These are phyloP conservation scores for Andricus quercusramuli DNA, from an alignment of 2,888 invertebrate genomes.

Conservation along the genomic window DNA sequence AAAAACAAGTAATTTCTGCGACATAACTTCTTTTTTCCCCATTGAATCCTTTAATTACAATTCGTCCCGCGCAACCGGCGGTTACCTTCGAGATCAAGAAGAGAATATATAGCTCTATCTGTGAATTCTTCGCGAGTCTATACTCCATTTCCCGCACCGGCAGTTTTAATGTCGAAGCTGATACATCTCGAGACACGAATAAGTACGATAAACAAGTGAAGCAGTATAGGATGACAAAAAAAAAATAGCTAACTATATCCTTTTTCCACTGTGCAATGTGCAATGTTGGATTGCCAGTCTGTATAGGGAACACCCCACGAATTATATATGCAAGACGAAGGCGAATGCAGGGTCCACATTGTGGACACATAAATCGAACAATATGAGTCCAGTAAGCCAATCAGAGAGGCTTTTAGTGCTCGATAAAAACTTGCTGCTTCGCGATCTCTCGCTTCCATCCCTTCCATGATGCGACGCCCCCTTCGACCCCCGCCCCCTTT, in stretches of 20 bases:
- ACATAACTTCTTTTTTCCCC: neutral
- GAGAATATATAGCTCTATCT: slow-evolving; percentile 36
- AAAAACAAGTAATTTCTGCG: slow-evolving; percentile 32
- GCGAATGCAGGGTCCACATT: slow-evolving; percentile 50
- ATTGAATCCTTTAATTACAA: slow-evolving; percentile 33
- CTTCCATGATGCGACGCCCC: slow-evolving; percentile 40
- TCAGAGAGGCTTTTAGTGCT: slow-evolving; percentile 54
- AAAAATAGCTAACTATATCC: neutral
- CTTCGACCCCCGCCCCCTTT: slow-evolving; percentile 36
- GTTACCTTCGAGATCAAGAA: slow-evolving; percentile 34
- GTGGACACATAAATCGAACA: slow-evolving; percentile 55
- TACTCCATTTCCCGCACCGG: slow-evolving; percentile 12
- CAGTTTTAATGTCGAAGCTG: slow-evolving; percentile 27
- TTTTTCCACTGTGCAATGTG: neutral
- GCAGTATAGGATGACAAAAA: neutral
- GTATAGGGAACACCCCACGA: slow-evolving; percentile 50
- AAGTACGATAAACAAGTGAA: slow-evolving; percentile 29
- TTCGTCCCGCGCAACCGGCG: slow-evolving; percentile 20
- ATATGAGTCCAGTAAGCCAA: slow-evolving; percentile 54
- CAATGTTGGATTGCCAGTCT: slow-evolving; percentile 5
- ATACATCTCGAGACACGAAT: slow-evolving; percentile 8
- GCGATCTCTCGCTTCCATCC: slow-evolving; percentile 44
- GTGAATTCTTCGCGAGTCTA: slow-evolving; percentile 13
- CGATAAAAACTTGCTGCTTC: slow-evolving; percentile 52
- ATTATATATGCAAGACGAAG: slow-evolving; percentile 52